Base-by-base conservation (phyloP, 2,797 vertebrate species). In the Clarias pachynema region DNA sequence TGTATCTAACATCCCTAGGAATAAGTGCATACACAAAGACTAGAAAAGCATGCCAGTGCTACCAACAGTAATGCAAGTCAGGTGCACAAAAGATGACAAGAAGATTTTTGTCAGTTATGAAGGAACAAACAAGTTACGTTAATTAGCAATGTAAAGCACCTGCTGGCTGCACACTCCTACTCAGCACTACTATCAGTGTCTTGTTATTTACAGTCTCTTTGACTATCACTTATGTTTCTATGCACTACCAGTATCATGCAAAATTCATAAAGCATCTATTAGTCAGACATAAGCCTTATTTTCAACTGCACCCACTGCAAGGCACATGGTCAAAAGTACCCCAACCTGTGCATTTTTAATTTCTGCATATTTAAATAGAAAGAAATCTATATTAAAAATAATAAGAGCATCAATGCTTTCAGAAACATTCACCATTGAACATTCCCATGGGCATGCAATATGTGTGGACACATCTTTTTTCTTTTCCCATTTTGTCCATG, bases 101-200 rank as follows among this genome's bases (percentile, higher is more conserved):
- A 74, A 74, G 26, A 18, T 15, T 75, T 18, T 75, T 69, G 49
- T 75, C 26, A 56, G 72, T n/a, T 56, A 56, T 53, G 49, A 5
- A 53, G 56, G 4, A 60, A 78, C 29, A 78, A 34, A 83, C 73
- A 87, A 78, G 53, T 86, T n/a, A 63, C 57, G 1, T 82, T 57
- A n/a, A 59, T 72, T 59, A 70, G 12, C 60, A 77, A 22, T 66
- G 72, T 56, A 31, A 56, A 37, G 60, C 82, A 66, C 60, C 60
- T 66, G 40, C 37, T 44, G 20, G 20, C 70, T 74, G 57, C 4
- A 44, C 14, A 53, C 9, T 49, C 26, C 9, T 65, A 31, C 59
- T 31, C 34, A 83, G 34, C 31, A 29, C 57, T 78, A 24, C 18
- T 73, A 73, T 26, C 34, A 40, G 31, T 59, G 29, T 56, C 74